Conservation (phyloP, 2,113 vertebrate species). For the Dipodomys merriami region DNA sequence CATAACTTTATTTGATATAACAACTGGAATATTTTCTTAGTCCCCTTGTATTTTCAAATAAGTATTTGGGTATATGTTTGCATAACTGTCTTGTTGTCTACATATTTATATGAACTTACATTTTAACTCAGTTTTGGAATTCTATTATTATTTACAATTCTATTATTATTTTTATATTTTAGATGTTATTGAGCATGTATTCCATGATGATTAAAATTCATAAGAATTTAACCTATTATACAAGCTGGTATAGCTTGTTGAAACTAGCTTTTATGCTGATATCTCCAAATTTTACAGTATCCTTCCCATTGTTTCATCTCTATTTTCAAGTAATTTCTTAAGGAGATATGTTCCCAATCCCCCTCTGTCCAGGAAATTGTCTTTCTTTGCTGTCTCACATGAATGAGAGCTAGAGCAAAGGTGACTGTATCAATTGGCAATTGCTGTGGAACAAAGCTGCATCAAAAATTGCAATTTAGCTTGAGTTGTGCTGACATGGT, state of each 20-base stretch:
- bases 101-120: background rate
- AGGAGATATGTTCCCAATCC: background rate
- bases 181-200: background rate
- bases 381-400: slow-evolving; percentile 13
- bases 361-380: background rate
- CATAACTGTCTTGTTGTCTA: slow-evolving; percentile 1
- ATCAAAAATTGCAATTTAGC: background rate
- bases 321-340: slow-evolving; percentile 49
- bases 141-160: background rate
- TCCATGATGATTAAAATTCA: background rate
- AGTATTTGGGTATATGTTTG: background rate
- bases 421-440: background rate
- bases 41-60: slow-evolving; percentile 26
- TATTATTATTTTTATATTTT: slow-evolving; percentile 1
- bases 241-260: background rate
- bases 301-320: slow-evolving; percentile 18
- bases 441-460: background rate
- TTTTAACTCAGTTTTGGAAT: background rate
- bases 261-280: background rate
- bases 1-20: background rate
- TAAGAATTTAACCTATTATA: background rate
- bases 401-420: background rate
- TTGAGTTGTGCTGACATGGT: background rate
- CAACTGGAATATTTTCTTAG: background rate
- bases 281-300: slow-evolving; percentile 7